Conservation (phyloP, 1,140 invertebrate genomes). For the Cotesia glomerata region DNA sequence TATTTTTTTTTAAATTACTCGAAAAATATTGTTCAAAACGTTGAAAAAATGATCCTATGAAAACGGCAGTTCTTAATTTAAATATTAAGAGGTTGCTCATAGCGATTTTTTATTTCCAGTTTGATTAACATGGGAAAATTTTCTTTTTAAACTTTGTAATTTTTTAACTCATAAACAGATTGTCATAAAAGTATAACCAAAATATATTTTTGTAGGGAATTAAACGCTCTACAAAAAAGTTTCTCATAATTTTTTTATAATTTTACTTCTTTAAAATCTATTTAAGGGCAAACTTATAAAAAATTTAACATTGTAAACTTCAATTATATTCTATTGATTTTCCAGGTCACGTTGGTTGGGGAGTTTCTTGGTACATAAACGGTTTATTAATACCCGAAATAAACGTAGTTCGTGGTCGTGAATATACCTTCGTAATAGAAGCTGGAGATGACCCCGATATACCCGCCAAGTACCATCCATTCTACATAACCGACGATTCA, state of each 20-base stretch:
- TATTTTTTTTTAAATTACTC: too few species aligned
- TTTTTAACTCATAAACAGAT: too few species aligned
- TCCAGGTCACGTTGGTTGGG: slow-evolving; percentile 88
- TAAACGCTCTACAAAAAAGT: too few species aligned
- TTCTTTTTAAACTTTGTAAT: too few species aligned
- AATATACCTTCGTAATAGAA: slow-evolving; percentile 90
- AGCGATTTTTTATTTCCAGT: too few species aligned
- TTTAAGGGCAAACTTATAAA: not conserved
- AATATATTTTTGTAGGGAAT: too few species aligned
- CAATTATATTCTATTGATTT: not conserved
- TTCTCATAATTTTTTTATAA: not conserved
- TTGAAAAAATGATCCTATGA: too few species aligned
- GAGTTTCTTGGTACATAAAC: slow-evolving; percentile 95
- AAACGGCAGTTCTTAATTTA: too few species aligned
- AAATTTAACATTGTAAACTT: not conserved
- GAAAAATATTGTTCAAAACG: too few species aligned
- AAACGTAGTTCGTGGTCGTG: slow-evolving; percentile 86
- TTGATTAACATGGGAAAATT: too few species aligned
- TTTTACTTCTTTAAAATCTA: not conserved
- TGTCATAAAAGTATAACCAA: too few species aligned
- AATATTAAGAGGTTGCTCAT: too few species aligned
- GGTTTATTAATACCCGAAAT: slow-evolving; percentile 92
- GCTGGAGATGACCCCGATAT: slow-evolving; percentile 80
- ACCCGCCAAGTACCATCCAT: slow-evolving; percentile 88
- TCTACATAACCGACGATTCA: slow-evolving; percentile 94